These are phyloP conservation scores for Danio kyathit DNA, from an alignment of 2,797 vertebrate genomes.

Conservation along the genomic window DNA sequence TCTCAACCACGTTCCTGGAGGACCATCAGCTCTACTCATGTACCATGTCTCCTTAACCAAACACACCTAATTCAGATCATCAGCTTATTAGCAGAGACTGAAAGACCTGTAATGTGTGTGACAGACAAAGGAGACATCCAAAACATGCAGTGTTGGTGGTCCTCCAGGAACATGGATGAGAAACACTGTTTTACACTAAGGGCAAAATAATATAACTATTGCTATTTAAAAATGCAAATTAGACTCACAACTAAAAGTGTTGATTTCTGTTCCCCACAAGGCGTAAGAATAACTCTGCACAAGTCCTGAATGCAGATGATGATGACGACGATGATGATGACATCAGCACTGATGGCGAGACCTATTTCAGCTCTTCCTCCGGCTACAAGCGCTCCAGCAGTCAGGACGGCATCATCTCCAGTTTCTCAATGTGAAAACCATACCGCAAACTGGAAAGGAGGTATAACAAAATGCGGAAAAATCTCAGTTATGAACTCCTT, in stretches of 20 bases:
- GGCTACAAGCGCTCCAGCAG: slow-evolving; percentile 83
- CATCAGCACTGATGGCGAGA: slow-evolving; percentile 90
- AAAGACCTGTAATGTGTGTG: too few species aligned
- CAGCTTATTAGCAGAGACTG: too few species aligned
- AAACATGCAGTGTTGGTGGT: too few species aligned
- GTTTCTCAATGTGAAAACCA: slow-evolving; percentile 60
- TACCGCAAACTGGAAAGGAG: neutral
- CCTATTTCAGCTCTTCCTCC: slow-evolving; percentile 86
- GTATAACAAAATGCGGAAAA: neutral
- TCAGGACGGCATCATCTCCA: slow-evolving; percentile 75
- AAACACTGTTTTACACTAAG: too few species aligned
- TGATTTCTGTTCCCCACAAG: slow-evolving; percentile 68
- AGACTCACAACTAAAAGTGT: neutral
- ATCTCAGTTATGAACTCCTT: slow-evolving; percentile 25
- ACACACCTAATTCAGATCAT: too few species aligned
- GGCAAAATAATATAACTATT: too few species aligned
- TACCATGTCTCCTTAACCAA: too few species aligned
- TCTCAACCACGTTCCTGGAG: too few species aligned
- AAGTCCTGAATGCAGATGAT: slow-evolving; percentile 84
- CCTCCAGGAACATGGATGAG: too few species aligned
- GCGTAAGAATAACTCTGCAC: slow-evolving; percentile 87
- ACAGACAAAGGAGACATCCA: too few species aligned
- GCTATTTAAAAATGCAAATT: neutral
- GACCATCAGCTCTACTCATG: too few species aligned
- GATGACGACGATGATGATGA: slow-evolving; percentile 84